A percentile compares a stretch with the other conserved stretches of the same genome.
Conservation (phyloP, 2,113 vertebrate species). For the mouse (Mus musculus) region DNA sequence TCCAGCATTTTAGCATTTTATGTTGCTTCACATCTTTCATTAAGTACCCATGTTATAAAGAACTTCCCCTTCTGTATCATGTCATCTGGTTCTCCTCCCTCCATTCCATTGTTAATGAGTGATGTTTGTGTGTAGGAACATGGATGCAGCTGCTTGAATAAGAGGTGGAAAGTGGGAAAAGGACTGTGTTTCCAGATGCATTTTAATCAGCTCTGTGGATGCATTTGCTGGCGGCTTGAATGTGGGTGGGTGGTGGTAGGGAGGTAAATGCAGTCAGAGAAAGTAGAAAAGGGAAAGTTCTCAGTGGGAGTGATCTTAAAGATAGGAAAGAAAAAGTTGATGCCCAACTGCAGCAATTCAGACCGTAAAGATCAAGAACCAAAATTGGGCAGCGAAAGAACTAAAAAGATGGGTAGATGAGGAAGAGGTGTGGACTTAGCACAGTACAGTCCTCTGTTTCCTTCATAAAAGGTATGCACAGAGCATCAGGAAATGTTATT, state of each 20-base stretch:
- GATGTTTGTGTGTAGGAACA: not conserved
- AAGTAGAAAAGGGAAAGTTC: not conserved
- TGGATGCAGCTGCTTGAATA: not conserved
- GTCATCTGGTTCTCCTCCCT: not conserved
- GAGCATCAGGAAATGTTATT: not conserved
- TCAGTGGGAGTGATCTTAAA: not conserved
- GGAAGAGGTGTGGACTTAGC: not conserved
- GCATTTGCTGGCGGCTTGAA: not conserved
- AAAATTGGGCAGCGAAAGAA: not conserved
- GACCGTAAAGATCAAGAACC: not conserved
- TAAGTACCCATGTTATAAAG: constrained; percentile 24
- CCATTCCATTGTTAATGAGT: not conserved
- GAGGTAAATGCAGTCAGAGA: not conserved
- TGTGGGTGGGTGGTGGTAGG: not conserved
- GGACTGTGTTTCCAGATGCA: not conserved
- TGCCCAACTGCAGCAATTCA: not conserved
- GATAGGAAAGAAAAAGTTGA: not conserved
- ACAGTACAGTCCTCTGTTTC: constrained; percentile 15
- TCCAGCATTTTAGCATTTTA: not conserved
- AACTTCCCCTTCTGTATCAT: not conserved
- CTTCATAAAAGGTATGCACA: not conserved
- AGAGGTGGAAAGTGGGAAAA: not conserved
- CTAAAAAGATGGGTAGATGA: not conserved
- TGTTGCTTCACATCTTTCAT: not conserved
- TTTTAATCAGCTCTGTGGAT: not conserved